Percentiles rank a stretch among this genome's conserved stretches.
Conservation (phyloP, 2,888 invertebrate species). For the Azorinus chamasolen region DNA sequence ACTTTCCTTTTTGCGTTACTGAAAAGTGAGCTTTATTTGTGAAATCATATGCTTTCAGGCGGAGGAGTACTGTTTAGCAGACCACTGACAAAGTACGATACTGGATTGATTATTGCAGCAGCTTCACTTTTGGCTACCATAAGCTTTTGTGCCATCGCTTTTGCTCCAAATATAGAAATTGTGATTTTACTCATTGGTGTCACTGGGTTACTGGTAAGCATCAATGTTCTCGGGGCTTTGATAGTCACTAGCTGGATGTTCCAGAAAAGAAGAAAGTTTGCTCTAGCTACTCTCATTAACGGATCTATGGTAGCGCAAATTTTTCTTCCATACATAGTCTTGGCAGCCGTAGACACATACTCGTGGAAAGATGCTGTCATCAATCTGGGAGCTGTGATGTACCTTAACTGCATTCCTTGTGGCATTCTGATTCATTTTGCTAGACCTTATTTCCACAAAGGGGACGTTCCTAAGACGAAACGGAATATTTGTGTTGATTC, state of each 20-base stretch:
- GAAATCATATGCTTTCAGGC: too few relatives aligned
- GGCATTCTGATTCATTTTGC: slow-evolving; percentile 24
- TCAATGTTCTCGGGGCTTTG: slow-evolving; percentile 26
- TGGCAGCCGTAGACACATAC: slow-evolving; percentile 31
- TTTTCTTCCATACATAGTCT: slow-evolving; percentile 37
- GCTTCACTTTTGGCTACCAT: slow-evolving; percentile 15
- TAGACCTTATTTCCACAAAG: too few relatives aligned
- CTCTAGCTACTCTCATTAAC: slow-evolving; percentile 33
- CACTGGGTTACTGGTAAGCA: slow-evolving; percentile 22
- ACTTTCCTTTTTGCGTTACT: too few relatives aligned
- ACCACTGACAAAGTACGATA: slow-evolving; percentile 25
- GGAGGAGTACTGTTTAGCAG: slow-evolving; percentile 43
- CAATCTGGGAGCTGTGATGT: slow-evolving; percentile 26
- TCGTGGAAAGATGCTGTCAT: slow-evolving; percentile 43
- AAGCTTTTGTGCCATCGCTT: slow-evolving; percentile 14
- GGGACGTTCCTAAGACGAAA: too few relatives aligned
- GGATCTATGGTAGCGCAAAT: slow-evolving; percentile 37
- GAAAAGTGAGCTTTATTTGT: too few relatives aligned
- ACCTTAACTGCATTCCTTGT: slow-evolving; percentile 47
- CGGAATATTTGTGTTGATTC: too few relatives aligned
- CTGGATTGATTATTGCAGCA: slow-evolving; percentile 26
- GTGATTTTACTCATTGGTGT: slow-evolving; percentile 39
- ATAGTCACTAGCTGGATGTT: slow-evolving; percentile 33
- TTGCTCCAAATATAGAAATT: slow-evolving; percentile 26
- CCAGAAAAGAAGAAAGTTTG: slow-evolving; percentile 29